Evolutionary conservation across 2,888 invertebrate species (phyloP).

Genomic region (Hoplodrina blanda): DNA sequence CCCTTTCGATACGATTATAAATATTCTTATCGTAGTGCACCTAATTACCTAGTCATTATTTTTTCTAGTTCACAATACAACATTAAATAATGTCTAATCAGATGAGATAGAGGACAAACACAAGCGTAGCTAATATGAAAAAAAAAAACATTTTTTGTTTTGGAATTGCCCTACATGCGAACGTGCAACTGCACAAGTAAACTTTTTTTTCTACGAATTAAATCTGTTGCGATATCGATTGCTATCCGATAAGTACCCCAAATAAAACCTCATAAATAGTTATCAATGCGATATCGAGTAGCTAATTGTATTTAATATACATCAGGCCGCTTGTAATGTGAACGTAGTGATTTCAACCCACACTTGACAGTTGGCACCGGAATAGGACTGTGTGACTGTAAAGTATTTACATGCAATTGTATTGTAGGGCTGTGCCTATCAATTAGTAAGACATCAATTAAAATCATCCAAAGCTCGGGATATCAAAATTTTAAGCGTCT

Average conservation of each 20-base stretch:
- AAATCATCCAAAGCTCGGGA: not conserved
- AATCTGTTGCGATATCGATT: slow-evolving; percentile 22
- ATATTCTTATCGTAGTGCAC: slow-evolving; percentile 4
- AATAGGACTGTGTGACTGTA: slow-evolving; percentile 11
- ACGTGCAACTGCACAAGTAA: slow-evolving; percentile 1
- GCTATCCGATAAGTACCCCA: slow-evolving; percentile 24
- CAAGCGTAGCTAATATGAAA: not conserved
- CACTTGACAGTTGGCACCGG: slow-evolving; percentile 47
- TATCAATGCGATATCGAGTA: slow-evolving; percentile 18
- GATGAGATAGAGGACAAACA: not conserved
- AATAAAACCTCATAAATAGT: slow-evolving; percentile 19
- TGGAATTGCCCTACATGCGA: not conserved
- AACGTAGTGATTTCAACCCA: slow-evolving; percentile 40
- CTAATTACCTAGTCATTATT: not conserved
- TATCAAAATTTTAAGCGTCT: not conserved
- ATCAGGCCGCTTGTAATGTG: slow-evolving; percentile 19
- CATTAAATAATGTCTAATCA: not conserved
- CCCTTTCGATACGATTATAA: not conserved
- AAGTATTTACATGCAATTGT: slow-evolving; percentile 35
- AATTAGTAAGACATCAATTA: not conserved
- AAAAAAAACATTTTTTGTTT: not conserved
- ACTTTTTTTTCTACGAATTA: slow-evolving; percentile 4
- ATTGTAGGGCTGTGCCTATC: slow-evolving; percentile 29
- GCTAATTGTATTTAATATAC: slow-evolving; percentile 13
- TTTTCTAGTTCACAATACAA: slow-evolving; percentile 7